Evolutionary conservation across 2,888 invertebrate genomes (phyloP), one percentile per base, ranked within the genome.

Genomic region (Ectropis crepuscularia): DNA sequence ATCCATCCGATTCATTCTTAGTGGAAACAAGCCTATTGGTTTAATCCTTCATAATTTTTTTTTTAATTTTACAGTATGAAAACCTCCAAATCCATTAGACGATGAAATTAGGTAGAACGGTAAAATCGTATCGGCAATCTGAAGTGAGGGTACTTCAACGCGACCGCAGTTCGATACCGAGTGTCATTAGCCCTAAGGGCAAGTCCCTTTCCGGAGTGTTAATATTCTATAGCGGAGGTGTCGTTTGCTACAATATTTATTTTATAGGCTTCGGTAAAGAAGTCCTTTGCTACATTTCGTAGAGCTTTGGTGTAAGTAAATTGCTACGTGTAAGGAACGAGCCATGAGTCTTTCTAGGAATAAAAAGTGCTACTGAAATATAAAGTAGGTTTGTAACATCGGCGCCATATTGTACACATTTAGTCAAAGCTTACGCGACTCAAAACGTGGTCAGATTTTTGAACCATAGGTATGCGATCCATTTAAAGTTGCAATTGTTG

Each of bases 161-260:
- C 48, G 61, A 61, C 69, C 71, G 63, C 66, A 64, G 71, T 69
- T 69, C 71, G 68, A 71, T 71, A 68, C 69, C 51, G 68, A 65
- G 60, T 65, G 58, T 71, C 71, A 71, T 71, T 69, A 71, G 71
- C 68, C 71, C 57, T 69, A 39, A 67, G 68, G 70, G 66, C 61
- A 50, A 69, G 67, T 68, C 68, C 68, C 61, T 59, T 69, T 67
- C 66, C 60, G 60, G 60, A 16, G 54, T 28, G 57, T 57, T 71
- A 67, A 71, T 71, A 71, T 71, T 69, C 69, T 63, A 67, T 57
- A 61, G 60, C 55, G 54, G 61, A 69, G 59, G 69, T 69, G 69
- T 71, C 71, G 66, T 69, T 71, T 66, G 64, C 62, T 59, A 43
- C 46, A 57, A 63, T 69, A 68, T 71, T 71, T 68, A 71, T 69